Evolutionary conservation across 2,888 invertebrate species (phyloP).

Genomic region (Noctua fimbriata): DNA sequence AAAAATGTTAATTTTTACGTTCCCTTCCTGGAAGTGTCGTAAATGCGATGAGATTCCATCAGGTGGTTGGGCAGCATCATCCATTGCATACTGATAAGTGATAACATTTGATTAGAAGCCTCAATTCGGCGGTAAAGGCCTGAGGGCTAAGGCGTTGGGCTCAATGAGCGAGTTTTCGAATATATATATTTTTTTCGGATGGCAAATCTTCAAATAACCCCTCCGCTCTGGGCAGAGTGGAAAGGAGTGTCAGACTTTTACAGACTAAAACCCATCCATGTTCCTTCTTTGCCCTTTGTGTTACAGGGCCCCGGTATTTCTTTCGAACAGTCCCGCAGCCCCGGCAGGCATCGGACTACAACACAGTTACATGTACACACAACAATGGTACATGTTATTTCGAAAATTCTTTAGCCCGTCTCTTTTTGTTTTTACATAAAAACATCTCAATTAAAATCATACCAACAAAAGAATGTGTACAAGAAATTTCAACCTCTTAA

Average conservation of each 20-base stretch:
- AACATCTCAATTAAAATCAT: neutral
- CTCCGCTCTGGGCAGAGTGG: no score
- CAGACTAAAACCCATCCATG: no score
- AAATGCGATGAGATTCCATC: slow-evolving; percentile 43
- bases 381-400: no score
- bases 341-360: no score
- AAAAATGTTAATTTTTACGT: slow-evolving; percentile 54
- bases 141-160: neutral
- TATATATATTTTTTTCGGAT: no score
- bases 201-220: no score
- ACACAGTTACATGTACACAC: no score
- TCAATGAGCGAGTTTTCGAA: neutral
- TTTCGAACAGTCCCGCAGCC: no score
- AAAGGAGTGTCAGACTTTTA: no score
- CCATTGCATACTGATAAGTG: slow-evolving; percentile 51
- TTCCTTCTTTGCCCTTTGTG: no score
- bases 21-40: slow-evolving; percentile 28
- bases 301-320: no score
- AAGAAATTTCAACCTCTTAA: neutral
- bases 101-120: slow-evolving; percentile 24
- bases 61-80: slow-evolving; percentile 34
- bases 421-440: neutral
- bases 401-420: neutral
- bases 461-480: neutral
- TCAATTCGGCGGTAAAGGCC: slow-evolving; percentile 4